Evolutionary conservation across 1,140 invertebrate genomes (phyloP).

Genomic region (Acromyrmex heyeri): DNA sequence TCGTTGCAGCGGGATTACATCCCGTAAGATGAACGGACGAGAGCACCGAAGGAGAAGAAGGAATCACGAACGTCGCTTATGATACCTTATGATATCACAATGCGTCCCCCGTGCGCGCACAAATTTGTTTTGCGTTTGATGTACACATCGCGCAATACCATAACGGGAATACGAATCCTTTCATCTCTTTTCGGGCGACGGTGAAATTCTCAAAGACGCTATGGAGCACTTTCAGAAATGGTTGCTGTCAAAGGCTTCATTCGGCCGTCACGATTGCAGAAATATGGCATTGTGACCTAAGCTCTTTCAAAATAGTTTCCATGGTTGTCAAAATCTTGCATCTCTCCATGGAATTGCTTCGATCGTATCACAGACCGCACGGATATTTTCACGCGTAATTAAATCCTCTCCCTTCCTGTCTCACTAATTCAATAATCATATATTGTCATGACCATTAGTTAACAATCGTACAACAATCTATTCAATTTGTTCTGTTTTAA

Average conservation of each 20-base stretch:
- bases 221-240: slow-evolving; percentile 52
- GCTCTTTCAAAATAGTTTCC: slow-evolving; percentile 27
- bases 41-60: neutral
- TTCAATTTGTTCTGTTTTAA: too few relatives aligned
- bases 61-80: slow-evolving; percentile 46
- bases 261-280: slow-evolving; percentile 37
- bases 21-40: slow-evolving; percentile 45
- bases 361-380: neutral
- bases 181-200: slow-evolving; percentile 31
- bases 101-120: slow-evolving; percentile 23
- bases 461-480: too few relatives aligned
- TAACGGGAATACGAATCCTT: slow-evolving; percentile 51
- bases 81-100: slow-evolving; percentile 61
- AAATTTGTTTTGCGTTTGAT: slow-evolving; percentile 63
- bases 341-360: neutral
- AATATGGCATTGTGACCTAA: slow-evolving; percentile 35
- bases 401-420: neutral
- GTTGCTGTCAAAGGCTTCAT: slow-evolving; percentile 41
- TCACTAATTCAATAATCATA: neutral
- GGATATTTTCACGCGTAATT: slow-evolving; percentile 31
- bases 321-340: slow-evolving; percentile 11
- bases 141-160: slow-evolving; percentile 37
- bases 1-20: slow-evolving; percentile 53
- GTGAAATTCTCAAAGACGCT: slow-evolving; percentile 58
- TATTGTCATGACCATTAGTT: too few relatives aligned